phyloP scores from a whole-genome alignment of 2,797 vertebrate genomes.

The Characodon lateralis region DNA sequence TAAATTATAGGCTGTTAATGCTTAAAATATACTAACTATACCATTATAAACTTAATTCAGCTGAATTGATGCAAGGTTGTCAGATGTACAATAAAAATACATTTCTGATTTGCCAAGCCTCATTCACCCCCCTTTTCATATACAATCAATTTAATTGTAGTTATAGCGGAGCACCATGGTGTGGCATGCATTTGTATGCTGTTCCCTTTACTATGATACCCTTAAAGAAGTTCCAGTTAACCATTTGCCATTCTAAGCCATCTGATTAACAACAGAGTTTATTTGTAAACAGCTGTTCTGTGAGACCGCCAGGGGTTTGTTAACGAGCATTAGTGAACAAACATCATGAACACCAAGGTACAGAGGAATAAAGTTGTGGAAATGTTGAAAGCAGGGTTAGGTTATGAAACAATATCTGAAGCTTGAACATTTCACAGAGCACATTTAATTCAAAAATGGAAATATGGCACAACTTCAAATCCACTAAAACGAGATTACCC shows the following conservation, averaged over 20 bases:
- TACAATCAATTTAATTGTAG: background rate
- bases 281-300: background rate
- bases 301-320: background rate
- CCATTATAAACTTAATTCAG: background rate
- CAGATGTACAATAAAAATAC: background rate
- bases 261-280: background rate
- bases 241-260: too few relatives aligned
- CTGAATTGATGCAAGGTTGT: background rate
- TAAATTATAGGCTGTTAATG: background rate
- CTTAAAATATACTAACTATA: background rate
- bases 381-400: too few relatives aligned
- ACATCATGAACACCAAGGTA: background rate
- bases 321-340: background rate
- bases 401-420: too few relatives aligned
- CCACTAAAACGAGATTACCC: background rate
- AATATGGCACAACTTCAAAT: background rate
- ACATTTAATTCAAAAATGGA: background rate
- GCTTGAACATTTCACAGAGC: background rate
- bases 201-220: background rate
- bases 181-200: background rate
- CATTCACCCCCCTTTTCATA: background rate
- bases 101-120: background rate
- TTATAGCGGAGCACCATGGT: background rate
- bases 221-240: background rate
- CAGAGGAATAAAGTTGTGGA: background rate